Conservation (phyloP, 2,888 invertebrate genomes). For the Phortica okadai region DNA sequence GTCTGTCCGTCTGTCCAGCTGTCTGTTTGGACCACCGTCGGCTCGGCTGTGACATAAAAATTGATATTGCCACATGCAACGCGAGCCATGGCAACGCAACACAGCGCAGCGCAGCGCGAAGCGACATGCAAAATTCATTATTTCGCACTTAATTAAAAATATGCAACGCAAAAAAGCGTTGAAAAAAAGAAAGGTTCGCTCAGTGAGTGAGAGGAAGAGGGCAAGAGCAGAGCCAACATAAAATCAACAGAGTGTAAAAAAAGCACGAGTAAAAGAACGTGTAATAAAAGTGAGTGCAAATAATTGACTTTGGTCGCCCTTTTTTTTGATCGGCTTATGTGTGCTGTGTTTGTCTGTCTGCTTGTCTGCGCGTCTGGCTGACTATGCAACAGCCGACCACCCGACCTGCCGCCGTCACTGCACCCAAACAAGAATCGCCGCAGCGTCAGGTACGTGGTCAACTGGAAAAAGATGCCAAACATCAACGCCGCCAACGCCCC, state of each 20-base stretch:
- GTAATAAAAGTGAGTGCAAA: background rate
- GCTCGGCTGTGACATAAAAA: constrained; percentile 2
- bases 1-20: background rate
- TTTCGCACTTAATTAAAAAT: constrained; percentile 73
- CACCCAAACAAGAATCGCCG: background rate
- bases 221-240: background rate
- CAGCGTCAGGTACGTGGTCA: constrained; percentile 56
- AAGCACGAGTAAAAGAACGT: no score
- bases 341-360: background rate
- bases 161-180: constrained; percentile 46
- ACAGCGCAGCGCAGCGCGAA: background rate
- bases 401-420: background rate
- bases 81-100: background rate
- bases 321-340: constrained; percentile 20
- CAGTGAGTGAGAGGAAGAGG: background rate
- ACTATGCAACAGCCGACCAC: background rate
- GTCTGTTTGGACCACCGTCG: no score
- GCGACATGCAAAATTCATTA: constrained; percentile 59
- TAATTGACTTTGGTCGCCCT: constrained; percentile 6
- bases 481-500: background rate
- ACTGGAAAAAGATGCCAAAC: constrained; percentile 64
- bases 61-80: constrained; percentile 11
- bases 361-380: no score
- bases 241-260: background rate
- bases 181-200: constrained; percentile 25